These are phyloP conservation scores for Pangasius mekongensis DNA, from an alignment of 2,797 vertebrate species.

Conservation along the genomic window DNA sequence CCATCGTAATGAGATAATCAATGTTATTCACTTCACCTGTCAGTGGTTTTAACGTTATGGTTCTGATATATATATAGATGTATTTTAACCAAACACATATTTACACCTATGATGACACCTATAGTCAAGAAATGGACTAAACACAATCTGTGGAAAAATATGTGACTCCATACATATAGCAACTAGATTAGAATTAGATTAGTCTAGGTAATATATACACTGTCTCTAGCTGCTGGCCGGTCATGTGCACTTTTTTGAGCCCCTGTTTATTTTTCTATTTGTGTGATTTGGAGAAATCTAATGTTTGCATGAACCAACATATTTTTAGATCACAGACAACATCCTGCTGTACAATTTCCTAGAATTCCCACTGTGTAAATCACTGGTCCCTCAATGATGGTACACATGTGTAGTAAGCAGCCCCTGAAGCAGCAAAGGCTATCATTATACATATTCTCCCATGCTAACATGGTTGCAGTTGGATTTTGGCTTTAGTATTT, in stretches of 20 bases:
- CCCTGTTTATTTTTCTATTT: background rate
- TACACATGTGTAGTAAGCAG: background rate
- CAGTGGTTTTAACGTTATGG: too few species aligned
- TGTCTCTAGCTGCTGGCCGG: background rate
- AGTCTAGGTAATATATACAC: too few species aligned
- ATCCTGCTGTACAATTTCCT: background rate
- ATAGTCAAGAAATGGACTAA: background rate
- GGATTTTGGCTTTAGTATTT: background rate
- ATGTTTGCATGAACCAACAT: background rate
- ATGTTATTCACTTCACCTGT: too few species aligned
- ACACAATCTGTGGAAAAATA: background rate
- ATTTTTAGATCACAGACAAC: constrained; percentile 4
- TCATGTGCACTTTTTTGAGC: background rate
- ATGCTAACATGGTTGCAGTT: background rate
- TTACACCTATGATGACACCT: background rate
- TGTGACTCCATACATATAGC: background rate
- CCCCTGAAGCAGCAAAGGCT: background rate
- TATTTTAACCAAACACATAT: background rate
- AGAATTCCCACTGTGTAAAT: constrained; percentile 1
- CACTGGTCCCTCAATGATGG: background rate
- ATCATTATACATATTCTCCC: background rate
- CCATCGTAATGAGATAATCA: too few species aligned
- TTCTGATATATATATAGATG: too few species aligned
- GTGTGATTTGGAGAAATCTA: background rate
- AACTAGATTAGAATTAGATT: too few species aligned